Percentiles rank a stretch among this genome's conserved stretches.
phyloP scores from a whole-genome alignment of 2,888 invertebrate species.

The Rhingia campestris region DNA sequence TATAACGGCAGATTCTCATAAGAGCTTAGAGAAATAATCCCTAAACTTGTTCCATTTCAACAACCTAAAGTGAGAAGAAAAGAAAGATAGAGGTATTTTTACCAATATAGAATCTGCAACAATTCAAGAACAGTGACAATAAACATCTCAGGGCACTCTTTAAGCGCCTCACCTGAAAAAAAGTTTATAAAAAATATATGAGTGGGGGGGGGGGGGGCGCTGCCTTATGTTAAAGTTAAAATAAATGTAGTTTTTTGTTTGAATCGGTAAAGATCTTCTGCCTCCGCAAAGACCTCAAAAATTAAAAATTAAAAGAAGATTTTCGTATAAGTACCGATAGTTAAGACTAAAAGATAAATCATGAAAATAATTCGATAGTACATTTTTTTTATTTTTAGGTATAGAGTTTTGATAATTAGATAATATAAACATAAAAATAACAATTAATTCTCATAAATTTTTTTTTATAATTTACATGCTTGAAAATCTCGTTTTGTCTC shows the following conservation, averaged over 20 bases:
- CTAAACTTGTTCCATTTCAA: too few species aligned
- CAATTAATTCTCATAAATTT: background rate
- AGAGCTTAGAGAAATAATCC: too few species aligned
- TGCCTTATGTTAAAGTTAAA: conserved; percentile 6
- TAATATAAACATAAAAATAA: conserved; percentile 2
- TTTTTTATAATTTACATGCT: conserved; percentile 7
- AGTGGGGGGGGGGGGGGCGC: too few species aligned
- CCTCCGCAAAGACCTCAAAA: background rate
- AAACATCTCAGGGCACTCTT: too few species aligned
- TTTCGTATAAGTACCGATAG: background rate
- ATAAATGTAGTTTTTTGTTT: too few species aligned
- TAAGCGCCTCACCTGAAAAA: too few species aligned
- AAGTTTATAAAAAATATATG: too few species aligned
- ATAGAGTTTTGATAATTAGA: background rate
- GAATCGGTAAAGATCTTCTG: conserved; percentile 1
- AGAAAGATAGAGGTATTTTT: too few species aligned
- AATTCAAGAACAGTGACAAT: too few species aligned
- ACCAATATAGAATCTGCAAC: too few species aligned
- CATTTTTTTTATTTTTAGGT: background rate
- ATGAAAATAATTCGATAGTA: background rate
- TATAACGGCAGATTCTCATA: too few species aligned
- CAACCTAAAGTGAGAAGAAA: too few species aligned
- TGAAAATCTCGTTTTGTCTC: conserved; percentile 5
- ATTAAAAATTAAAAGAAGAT: background rate
- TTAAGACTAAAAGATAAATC: background rate